These are phyloP conservation scores for Centropristis striata DNA, from an alignment of 2,113 vertebrate species.

Conservation along the genomic window DNA sequence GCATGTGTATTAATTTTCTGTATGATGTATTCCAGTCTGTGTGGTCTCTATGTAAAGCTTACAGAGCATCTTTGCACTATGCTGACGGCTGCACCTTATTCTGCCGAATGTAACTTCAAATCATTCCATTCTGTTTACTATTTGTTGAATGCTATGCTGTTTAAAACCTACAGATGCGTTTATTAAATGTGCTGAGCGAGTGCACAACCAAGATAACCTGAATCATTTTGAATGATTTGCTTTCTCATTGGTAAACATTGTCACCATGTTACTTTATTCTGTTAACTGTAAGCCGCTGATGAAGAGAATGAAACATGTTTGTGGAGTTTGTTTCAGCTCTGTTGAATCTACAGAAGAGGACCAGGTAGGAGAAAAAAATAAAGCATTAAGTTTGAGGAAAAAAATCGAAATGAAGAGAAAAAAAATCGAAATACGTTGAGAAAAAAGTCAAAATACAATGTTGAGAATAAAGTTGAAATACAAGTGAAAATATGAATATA, in stretches of 20 bases:
- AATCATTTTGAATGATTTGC: neutral
- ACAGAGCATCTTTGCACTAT: constrained; percentile 50
- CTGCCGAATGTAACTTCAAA: constrained; percentile 66
- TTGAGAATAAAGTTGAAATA: too few species aligned
- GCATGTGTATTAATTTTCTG: constrained; percentile 5
- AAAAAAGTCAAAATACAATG: too few species aligned
- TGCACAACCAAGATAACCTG: neutral
- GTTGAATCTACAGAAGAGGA: too few species aligned
- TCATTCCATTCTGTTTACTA: constrained; percentile 63
- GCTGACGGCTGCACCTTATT: constrained; percentile 22
- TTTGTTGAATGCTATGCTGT: neutral
- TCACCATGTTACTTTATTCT: neutral
- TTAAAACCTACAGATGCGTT: neutral
- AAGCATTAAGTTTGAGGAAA: too few species aligned
- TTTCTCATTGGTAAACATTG: neutral
- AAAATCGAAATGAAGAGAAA: too few species aligned
- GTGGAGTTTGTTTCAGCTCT: neutral
- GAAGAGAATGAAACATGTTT: neutral
- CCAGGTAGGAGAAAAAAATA: too few species aligned
- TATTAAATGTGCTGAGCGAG: neutral
- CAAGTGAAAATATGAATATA: too few species aligned
- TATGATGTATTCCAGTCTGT: neutral
- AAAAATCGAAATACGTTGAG: too few species aligned
- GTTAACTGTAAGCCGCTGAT: neutral
- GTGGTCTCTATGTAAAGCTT: neutral